Base-by-base conservation (phyloP, 2,113 vertebrate genomes). In the Oryzias celebensis region DNA sequence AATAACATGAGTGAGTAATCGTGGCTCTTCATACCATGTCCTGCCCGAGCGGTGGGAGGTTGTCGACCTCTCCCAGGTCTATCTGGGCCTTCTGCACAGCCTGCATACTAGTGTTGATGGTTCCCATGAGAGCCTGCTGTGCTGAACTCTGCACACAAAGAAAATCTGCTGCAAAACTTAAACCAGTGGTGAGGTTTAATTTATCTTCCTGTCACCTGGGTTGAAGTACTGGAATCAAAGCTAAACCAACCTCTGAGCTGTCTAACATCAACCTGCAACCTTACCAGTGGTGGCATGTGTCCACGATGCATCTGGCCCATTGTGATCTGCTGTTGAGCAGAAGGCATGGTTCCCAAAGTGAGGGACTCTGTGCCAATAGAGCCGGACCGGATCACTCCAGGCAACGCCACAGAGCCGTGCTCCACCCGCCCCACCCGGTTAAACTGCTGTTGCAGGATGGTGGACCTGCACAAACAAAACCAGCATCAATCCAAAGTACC, bases 31-130 rank as follows among this genome's bases (percentile, higher is more conserved):
- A 36, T 84, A 99, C 97, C 97, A 96, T 96, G 81, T 99, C 97
- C 47, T 98, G 96, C 54, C 97, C 97, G 14, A 99, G 90, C 0
- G 97, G 97, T 0, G 97, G 97, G 24, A 98, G 89, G 41, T 93
- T 91, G 79, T 98, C 96, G 0, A 99, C 94, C 67, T 97, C 92
- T 0, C 93, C 93, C 44, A 99, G 93, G 85, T 99, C 96, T 0
- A 94, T 91, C 76, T 99, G 96, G 2, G 95, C 97, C 80, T 97
- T 97, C 69, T 99, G 97, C 12, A 99, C 97, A 0, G 97, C 97
- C 0, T 99, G 97, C 95, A 98, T 99, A 61, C 97, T 99, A 44
- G 93, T 97, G 85, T 96, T 99, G 80, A 99, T 99, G 75, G 97
- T 99, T 8, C 97, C 97, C 97, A 99, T 96, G 28, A 99, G 86